Base-by-base conservation (phyloP, 1,140 invertebrate species). In the Drosophila willistoni region DNA sequence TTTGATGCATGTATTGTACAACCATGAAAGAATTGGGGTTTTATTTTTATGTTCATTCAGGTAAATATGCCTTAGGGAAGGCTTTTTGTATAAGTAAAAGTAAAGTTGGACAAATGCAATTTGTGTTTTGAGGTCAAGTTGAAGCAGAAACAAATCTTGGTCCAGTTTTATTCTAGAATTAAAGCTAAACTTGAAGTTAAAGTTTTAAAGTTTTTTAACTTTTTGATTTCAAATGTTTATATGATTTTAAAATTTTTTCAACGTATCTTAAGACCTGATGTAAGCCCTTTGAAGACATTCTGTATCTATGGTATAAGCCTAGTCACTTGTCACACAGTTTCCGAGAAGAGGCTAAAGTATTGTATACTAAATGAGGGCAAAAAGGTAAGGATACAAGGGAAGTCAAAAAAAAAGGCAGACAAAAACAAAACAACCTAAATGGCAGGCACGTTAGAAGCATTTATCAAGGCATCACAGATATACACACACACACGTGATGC, bases 401-500 rank as follows among this genome's bases (percentile, higher is more conserved):
- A 13, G 14, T n/a, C 17, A 36, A 42, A 14, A 47, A 44, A 36
- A 62, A 14, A 56, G 12, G 13, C 19, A 42, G 14, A 47, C 44
- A 51, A 51, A 51, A 51, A 51, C 44, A 51, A 19, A 51, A 68
- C 73, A 47, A 72, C 80, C 64, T 66, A 86, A 87, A 82, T 77
- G 76, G 67, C 76, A 77, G 68, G 76, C 83, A 86, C 83, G 83
- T 87, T 86, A 72, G 69, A 36, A 66, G 60, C 79, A 86, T 86
- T 86, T 87, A 87, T 86, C 83, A 86, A 71, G 76, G 41, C 41
- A 63, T 39, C 36, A 22, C 72, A 69, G 39, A 22, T 10, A 22
- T 63, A 41, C 62, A 41, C 33, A 72, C 14, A 41, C 55, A 66
- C 42, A 69, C 42, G 14, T 22, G 33, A 64, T 68, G 69, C 51